A percentile compares a stretch with the other conserved stretches of the same genome.
phyloP scores from a whole-genome alignment of 2,888 invertebrate genomes.

The Drosophila mettleri region DNA sequence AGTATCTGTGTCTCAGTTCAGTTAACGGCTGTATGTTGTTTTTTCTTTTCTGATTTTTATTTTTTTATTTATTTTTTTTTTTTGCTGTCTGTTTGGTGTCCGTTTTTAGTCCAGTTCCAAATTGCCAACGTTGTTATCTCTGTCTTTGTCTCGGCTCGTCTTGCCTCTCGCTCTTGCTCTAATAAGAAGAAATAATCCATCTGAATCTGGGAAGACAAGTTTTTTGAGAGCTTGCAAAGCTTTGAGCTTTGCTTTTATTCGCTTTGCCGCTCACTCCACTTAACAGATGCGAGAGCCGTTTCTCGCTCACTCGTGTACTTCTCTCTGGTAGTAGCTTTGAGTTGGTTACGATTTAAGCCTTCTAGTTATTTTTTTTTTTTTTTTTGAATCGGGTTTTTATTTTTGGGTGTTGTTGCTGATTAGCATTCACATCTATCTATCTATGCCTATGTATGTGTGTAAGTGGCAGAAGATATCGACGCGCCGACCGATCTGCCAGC shows the following conservation, averaged over 20 bases:
- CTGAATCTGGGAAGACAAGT: slow-evolving; percentile 81
- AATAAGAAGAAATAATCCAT: slow-evolving; percentile 70
- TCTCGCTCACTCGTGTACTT: slow-evolving; percentile 28
- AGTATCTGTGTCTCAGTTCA: slow-evolving; percentile 44
- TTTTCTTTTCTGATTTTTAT: slow-evolving; percentile 18
- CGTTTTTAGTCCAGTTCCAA: slow-evolving; percentile 78
- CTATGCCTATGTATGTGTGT: slow-evolving; percentile 17
- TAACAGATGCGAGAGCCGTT: slow-evolving; percentile 4
- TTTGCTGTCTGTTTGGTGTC: slow-evolving; percentile 61
- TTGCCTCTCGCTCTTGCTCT: slow-evolving; percentile 44
- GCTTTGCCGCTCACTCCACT: slow-evolving; percentile 30
- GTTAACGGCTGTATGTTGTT: slow-evolving; percentile 39
- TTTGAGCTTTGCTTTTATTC: slow-evolving; percentile 23
- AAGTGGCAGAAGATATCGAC: slow-evolving; percentile 54
- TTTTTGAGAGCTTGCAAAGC: slow-evolving; percentile 57
- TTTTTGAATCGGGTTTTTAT: slow-evolving; percentile 60
- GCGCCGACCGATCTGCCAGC: slow-evolving; percentile 25
- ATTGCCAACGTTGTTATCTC: slow-evolving; percentile 61
- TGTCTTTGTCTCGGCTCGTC: slow-evolving; percentile 29
- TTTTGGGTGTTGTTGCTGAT: slow-evolving; percentile 64
- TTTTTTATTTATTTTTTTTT: slow-evolving; percentile 24
- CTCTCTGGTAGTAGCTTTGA: slow-evolving; percentile 31
- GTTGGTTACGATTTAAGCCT: slow-evolving; percentile 41
- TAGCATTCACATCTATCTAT: slow-evolving; percentile 62
- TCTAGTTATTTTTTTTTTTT: slow-evolving; percentile 48